phyloP scores from a whole-genome alignment of 2,888 invertebrate species.

The Drosophila subsilvestris region DNA sequence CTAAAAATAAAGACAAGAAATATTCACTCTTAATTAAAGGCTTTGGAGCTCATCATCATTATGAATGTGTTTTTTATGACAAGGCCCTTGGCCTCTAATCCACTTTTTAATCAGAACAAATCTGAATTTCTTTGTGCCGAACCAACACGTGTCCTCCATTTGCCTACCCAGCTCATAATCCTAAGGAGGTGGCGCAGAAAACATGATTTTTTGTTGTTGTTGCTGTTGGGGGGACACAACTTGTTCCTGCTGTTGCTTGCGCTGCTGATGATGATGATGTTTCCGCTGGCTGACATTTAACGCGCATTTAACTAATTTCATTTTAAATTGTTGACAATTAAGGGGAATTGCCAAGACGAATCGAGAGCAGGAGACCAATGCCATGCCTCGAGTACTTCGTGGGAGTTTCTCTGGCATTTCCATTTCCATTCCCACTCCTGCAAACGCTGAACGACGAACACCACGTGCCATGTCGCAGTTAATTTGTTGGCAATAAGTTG shows the following conservation, averaged over 20 bases:
- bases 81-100: background rate
- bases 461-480: constrained; percentile 82
- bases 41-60: background rate
- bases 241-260: constrained; percentile 20
- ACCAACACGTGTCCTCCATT: constrained; percentile 44
- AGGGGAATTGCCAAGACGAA: constrained; percentile 79
- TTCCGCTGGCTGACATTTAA: constrained; percentile 76
- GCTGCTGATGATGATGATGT: constrained; percentile 64
- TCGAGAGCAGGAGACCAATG: constrained; percentile 41
- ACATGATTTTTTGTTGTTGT: constrained; percentile 16
- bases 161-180: constrained; percentile 37
- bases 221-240: constrained; percentile 33
- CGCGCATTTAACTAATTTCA: constrained; percentile 79
- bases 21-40: background rate
- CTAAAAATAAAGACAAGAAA: background rate
- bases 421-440: background rate
- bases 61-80: background rate
- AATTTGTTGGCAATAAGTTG: constrained; percentile 83
- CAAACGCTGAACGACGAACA: constrained; percentile 35
- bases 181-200: background rate
- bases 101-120: constrained; percentile 11
- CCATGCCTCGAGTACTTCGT: constrained; percentile 13
- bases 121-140: constrained; percentile 22
- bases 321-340: constrained; percentile 81
- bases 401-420: background rate